phyloP scores from a whole-genome alignment of 1,140 invertebrate genomes.

The Drosophila bocqueti region DNA sequence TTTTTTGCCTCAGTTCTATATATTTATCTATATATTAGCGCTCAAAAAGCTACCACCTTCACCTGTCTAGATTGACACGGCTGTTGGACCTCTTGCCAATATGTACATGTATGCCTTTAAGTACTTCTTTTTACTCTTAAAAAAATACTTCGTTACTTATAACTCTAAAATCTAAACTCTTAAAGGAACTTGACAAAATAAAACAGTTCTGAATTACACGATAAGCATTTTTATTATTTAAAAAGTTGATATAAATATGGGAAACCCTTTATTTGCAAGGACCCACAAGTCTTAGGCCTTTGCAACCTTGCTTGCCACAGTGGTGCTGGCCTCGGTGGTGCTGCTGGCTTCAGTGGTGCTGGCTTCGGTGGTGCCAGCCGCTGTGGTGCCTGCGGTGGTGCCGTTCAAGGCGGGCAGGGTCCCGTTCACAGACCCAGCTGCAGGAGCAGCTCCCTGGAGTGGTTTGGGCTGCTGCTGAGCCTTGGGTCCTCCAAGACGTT shows the following conservation, averaged over 20 bases:
- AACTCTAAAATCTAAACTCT: neutral
- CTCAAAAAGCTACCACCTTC: no score
- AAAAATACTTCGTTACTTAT: neutral
- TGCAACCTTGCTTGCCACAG: neutral
- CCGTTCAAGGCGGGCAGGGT: conserved; percentile 7
- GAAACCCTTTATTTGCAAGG: neutral
- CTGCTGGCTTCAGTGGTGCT: neutral
- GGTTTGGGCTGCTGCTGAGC: conserved; percentile 1
- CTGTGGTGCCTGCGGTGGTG: neutral
- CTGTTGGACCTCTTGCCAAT: neutral
- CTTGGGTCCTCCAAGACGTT: conserved; percentile 3
- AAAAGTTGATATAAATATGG: neutral
- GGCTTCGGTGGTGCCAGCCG: neutral
- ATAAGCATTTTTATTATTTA: neutral
- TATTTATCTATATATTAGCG: no score
- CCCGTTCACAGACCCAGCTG: conserved; percentile 8
- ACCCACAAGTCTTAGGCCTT: neutral
- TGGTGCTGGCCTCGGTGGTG: neutral
- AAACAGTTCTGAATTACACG: neutral
- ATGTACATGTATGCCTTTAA: conserved; percentile 3
- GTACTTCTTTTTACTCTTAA: neutral
- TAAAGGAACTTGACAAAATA: no score
- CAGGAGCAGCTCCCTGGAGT: neutral
- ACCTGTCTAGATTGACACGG: neutral
- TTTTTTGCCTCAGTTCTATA: no score